Evolutionary conservation across 2,888 invertebrate genomes (phyloP), one percentile per base, ranked within the genome.

Genomic region (Sarcophaga carnaria): DNA sequence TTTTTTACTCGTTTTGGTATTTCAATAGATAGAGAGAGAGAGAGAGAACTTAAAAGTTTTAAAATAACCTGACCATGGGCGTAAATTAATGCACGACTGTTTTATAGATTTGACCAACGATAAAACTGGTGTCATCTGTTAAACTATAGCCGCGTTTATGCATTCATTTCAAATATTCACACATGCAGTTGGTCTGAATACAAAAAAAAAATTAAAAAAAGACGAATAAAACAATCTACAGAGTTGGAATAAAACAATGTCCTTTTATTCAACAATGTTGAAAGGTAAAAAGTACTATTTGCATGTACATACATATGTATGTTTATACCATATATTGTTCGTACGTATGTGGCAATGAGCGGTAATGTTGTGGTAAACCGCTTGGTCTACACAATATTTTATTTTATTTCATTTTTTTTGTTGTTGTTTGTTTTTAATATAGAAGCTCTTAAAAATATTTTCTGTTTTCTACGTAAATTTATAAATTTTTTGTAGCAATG

Each of bases 401-500:
- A 64, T 69, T 60, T 54, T 78, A 64, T 69, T 60, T 54, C 5
- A 14, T 77, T 62, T 79, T 10, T 10, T 37, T 37, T 37, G 8
- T 37, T 37, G 27, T 27, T 37, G 1, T 37, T 37, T 37, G 37
- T 37, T 37, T 37, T 37, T 37, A 37, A 37, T 37, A 37, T 37
- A 37, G 6, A 49, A 62, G 25, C 64, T 71, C 70, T 62, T 78
- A 63, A 54, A 83, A 60, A 74, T 72, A 71, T 87, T 77, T 76
- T 77, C 62, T 64, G 71, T 77, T 60, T 54, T 37, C 75, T 69
- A 77, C 71, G 83, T 81, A 83, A 91, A 92, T 92, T 91, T 92
- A 91, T 92, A 54, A 2, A 37, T 37, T 37, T 92, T 92, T 92
- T 92, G 92, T 93, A 22, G 22, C 1, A 92, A 92, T 92, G 92